Evolutionary conservation across 2,113 vertebrate species (phyloP).

Genomic region (Chroicocephalus ridibundus): DNA sequence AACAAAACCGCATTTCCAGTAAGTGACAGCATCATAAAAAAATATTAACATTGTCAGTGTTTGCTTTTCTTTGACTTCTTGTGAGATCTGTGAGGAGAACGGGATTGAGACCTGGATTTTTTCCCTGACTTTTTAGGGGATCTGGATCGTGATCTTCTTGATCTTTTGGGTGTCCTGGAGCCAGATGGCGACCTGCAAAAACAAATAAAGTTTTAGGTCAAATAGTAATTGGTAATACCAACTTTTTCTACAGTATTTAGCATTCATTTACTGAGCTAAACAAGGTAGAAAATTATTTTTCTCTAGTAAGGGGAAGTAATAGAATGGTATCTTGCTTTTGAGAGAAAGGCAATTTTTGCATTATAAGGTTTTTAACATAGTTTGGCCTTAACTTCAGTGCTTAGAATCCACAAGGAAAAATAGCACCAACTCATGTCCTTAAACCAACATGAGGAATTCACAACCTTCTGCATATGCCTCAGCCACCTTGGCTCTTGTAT

Average conservation of each 20-base stretch:
- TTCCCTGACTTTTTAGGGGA: constrained; percentile 97
- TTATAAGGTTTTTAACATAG: not conserved
- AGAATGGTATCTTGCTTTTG: not conserved
- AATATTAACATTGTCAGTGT: constrained; percentile 86
- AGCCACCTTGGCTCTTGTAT: not conserved
- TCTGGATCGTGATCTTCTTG: constrained; percentile 90
- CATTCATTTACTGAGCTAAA: not conserved
- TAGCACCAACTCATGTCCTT: not conserved
- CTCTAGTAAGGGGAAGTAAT: not conserved
- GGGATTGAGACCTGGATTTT: constrained; percentile 95
- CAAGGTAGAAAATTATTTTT: not conserved
- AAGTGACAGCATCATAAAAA: constrained; percentile 82
- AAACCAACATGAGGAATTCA: not conserved
- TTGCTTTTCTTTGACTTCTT: constrained; percentile 99
- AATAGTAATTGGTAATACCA: not conserved
- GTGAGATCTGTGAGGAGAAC: constrained; percentile 97
- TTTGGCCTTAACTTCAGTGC: not conserved
- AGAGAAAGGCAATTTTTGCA: not conserved
- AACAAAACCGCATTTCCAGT: constrained; percentile 83
- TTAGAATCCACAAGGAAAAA: not conserved
- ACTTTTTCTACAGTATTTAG: not conserved
- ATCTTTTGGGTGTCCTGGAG: constrained; percentile 94
- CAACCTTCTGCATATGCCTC: not conserved
- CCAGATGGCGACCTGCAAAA: constrained; percentile 89
- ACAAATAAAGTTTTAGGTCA: not conserved